Percentiles rank a stretch among this genome's conserved stretches.
Conservation (phyloP, 2,113 vertebrate species). For the Spilogale gracilis region DNA sequence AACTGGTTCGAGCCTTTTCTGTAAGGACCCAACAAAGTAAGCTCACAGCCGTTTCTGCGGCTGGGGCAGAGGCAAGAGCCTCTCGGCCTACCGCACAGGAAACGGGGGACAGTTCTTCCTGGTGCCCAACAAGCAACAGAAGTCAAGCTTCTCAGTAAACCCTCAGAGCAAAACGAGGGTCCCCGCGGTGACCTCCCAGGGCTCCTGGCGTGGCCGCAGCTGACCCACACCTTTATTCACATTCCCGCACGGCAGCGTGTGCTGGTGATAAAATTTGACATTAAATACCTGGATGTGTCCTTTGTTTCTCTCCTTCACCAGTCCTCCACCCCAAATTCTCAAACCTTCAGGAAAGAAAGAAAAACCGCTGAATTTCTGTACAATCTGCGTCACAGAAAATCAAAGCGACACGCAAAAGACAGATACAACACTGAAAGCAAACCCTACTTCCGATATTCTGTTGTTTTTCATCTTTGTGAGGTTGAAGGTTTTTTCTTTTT, state of each 20-base stretch:
- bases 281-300: constrained; percentile 60
- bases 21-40: neutral
- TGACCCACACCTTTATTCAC: too few species aligned
- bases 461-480: neutral
- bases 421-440: neutral
- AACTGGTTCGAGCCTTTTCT: neutral
- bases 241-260: rapidly evolving
- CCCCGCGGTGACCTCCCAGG: rapidly evolving
- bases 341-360: constrained; percentile 64
- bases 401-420: neutral
- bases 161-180: neutral
- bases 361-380: neutral
- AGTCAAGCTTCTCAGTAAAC: neutral
- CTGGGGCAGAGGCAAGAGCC: neutral
- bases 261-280: rapidly evolving
- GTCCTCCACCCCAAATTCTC: constrained; percentile 78
- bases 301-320: constrained; percentile 7
- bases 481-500: neutral
- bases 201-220: rapidly evolving
- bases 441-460: neutral
- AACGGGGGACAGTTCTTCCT: neutral
- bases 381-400: neutral
- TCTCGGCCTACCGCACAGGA: neutral
- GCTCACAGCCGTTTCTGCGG: rapidly evolving
- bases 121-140: neutral